Evolutionary conservation across 2,113 vertebrate species (phyloP).

Genomic region (Maccullochella peelii): DNA sequence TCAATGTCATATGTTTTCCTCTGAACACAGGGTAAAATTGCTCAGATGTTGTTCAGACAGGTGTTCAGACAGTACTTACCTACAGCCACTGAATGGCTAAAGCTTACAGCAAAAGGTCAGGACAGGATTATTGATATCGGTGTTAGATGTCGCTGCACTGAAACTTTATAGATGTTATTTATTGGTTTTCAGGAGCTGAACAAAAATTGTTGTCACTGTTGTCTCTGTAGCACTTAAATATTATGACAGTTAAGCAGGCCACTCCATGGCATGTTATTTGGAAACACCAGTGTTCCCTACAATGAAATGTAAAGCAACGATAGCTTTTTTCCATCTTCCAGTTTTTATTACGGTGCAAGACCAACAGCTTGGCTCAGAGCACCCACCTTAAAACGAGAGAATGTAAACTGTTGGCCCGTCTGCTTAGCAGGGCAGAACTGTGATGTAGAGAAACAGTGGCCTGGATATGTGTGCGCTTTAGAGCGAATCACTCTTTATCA

Average conservation of each 20-base stretch:
- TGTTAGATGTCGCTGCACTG: not conserved
- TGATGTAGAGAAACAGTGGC: not conserved
- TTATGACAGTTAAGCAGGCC: slow-evolving; percentile 39
- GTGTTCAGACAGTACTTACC: not conserved
- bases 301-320: slow-evolving; percentile 23
- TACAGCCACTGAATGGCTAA: slow-evolving; percentile 7
- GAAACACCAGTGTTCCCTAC: slow-evolving; percentile 3
- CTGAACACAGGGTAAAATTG: not conserved
- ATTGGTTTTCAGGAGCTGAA: slow-evolving; percentile 18
- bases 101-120: slow-evolving; percentile 37
- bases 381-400: slow-evolving; percentile 5
- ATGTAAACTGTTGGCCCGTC: slow-evolving; percentile 44
- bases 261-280: not conserved
- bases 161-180: slow-evolving; percentile 31
- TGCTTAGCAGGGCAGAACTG: not conserved
- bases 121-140: slow-evolving; percentile 30
- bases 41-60: not conserved
- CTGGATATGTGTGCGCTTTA: not conserved
- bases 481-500: slow-evolving; percentile 10
- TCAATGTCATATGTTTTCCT: not conserved
- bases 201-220: not conserved
- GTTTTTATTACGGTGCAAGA: slow-evolving; percentile 47
- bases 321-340: slow-evolving; percentile 14
- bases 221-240: slow-evolving; percentile 26
- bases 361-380: slow-evolving; percentile 15